Percentiles rank a stretch among this genome's conserved stretches.
Evolutionary conservation across 1,140 invertebrate species (phyloP).

Genomic region (Heliconius hewitsoni): DNA sequence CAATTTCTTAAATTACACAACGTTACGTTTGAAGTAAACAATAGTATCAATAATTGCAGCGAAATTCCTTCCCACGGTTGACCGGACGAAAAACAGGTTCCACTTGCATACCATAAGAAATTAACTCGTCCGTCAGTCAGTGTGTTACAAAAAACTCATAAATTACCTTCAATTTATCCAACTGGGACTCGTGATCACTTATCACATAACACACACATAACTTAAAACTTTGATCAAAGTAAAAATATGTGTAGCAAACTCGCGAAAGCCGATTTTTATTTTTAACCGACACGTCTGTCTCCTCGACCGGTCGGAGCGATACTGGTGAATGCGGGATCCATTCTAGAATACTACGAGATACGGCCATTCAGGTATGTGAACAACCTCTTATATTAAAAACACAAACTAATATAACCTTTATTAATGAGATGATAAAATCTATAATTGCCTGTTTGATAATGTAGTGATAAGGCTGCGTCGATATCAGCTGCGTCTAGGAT

Average conservation of each 20-base stretch:
- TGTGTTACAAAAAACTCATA: constrained; percentile 55
- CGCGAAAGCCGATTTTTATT: constrained; percentile 51
- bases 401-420: constrained; percentile 59
- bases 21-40: constrained; percentile 17
- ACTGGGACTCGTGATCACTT: background rate
- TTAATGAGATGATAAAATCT: constrained; percentile 43
- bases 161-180: constrained; percentile 37
- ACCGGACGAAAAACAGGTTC: constrained; percentile 72
- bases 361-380: constrained; percentile 77
- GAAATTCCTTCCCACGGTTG: constrained; percentile 74
- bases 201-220: constrained; percentile 49
- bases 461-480: constrained; percentile 76
- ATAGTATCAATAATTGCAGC: constrained; percentile 36
- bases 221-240: constrained; percentile 62
- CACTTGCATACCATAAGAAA: constrained; percentile 69
- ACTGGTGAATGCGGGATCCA: constrained; percentile 71
- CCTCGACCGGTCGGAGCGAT: constrained; percentile 42
- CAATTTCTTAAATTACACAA: constrained; percentile 14
- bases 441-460: constrained; percentile 42
- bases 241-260: constrained; percentile 55
- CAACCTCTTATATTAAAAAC: constrained; percentile 53
- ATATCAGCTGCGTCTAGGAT: constrained; percentile 77
- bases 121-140: constrained; percentile 51
- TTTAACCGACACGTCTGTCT: constrained; percentile 36
- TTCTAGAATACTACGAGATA: constrained; percentile 74